Conservation (phyloP, 2,113 vertebrate species). For the Cinclus mexicanus region DNA sequence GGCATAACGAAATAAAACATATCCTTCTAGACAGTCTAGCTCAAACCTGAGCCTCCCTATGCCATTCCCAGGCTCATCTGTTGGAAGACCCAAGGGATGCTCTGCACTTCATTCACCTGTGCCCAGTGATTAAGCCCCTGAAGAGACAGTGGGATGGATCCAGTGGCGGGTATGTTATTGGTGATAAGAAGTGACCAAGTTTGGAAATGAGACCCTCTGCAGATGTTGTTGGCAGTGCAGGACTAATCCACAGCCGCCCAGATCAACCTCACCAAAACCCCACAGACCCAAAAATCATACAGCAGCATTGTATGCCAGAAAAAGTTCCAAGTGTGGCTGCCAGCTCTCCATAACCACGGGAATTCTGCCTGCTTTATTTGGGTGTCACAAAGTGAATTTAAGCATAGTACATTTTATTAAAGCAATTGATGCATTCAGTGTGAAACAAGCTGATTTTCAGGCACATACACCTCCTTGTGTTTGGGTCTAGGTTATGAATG, state of each 20-base stretch:
- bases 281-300: accelerated
- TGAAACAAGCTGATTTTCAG: neutral
- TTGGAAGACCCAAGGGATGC: neutral
- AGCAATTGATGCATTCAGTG: neutral
- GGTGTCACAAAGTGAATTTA: neutral
- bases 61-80: neutral
- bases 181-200: neutral
- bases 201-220: neutral
- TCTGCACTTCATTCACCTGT: neutral
- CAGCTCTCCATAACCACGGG: neutral
- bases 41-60: neutral
- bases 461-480: neutral
- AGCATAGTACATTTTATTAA: neutral
- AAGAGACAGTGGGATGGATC: neutral
- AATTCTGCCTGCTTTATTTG: neutral
- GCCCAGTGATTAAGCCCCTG: neutral
- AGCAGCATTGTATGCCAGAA: neutral
- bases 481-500: neutral
- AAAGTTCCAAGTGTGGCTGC: neutral
- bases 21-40: neutral
- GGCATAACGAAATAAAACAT: neutral
- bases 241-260: accelerated
- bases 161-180: accelerated
- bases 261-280: neutral
- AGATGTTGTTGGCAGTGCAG: neutral